A percentile compares a stretch with the other conserved stretches of the same genome.
phyloP scores from a whole-genome alignment of 2,797 vertebrate species.

The Cirrhinus mrigala region DNA sequence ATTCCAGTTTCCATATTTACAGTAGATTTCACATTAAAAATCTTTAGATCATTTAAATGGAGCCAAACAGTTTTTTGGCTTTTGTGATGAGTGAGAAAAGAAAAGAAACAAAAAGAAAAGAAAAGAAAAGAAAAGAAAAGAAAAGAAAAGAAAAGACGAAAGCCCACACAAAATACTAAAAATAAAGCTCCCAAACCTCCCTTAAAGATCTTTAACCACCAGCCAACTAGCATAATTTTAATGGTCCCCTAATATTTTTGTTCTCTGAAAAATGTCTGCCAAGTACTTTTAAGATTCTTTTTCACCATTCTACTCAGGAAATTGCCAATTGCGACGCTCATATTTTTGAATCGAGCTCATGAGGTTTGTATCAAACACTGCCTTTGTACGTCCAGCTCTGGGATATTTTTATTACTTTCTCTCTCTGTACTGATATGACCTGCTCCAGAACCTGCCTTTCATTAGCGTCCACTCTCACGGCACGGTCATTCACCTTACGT shows the following conservation, averaged over 20 bases:
- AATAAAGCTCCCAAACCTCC: not conserved
- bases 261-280: not conserved
- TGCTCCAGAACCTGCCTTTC: conserved; percentile 40
- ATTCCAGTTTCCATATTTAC: not conserved
- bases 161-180: not conserved
- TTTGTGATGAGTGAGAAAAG: not conserved
- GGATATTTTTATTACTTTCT: conserved; percentile 37
- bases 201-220: not conserved
- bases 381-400: conserved; percentile 44
- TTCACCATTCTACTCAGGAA: conserved; percentile 53
- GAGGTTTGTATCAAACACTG: conserved; percentile 51
- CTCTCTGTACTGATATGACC: conserved; percentile 39
- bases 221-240: not conserved
- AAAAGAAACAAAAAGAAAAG: not conserved
- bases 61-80: not conserved
- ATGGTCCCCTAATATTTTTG: not conserved
- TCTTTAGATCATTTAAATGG: not conserved
- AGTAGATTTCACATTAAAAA: not conserved
- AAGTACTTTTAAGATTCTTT: conserved; percentile 16
- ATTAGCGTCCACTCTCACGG: conserved; percentile 23
- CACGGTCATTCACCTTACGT: conserved; percentile 25
- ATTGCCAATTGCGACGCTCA: conserved; percentile 35
- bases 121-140: not conserved
- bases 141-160: not conserved
- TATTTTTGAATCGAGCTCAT: conserved; percentile 43